phyloP scores from a whole-genome alignment of 2,797 vertebrate species.

The Ceyx erithaca region DNA sequence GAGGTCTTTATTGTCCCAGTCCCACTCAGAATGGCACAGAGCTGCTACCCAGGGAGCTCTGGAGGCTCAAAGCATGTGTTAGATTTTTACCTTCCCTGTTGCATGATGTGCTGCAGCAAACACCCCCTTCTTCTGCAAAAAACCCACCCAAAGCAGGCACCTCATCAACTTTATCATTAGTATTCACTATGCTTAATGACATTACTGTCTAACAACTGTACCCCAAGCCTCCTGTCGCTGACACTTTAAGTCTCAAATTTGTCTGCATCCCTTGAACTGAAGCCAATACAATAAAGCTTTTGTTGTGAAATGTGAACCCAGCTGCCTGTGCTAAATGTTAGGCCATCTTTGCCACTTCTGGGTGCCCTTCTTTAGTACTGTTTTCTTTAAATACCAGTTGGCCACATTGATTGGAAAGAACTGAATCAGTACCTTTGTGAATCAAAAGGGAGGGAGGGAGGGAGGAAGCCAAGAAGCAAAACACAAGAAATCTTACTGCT shows the following conservation, averaged over 20 bases:
- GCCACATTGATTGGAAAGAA: neutral
- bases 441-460: neutral
- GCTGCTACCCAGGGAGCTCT: neutral
- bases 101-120: neutral
- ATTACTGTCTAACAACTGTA: neutral
- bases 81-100: neutral
- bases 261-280: neutral
- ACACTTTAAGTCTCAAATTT: neutral
- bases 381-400: neutral
- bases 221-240: neutral
- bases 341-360: neutral
- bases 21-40: neutral
- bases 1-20: neutral
- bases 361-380: neutral
- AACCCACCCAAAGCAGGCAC: neutral
- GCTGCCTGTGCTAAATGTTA: neutral
- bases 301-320: neutral
- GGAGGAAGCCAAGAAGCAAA: neutral
- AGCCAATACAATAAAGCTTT: neutral
- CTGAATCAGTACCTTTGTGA: neutral
- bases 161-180: neutral
- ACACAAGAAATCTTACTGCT: neutral
- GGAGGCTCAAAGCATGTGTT: rapidly evolving
- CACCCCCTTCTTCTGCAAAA: neutral
- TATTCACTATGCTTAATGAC: neutral